phyloP scores from a whole-genome alignment of 2,888 invertebrate species.

The Blera fallax region DNA sequence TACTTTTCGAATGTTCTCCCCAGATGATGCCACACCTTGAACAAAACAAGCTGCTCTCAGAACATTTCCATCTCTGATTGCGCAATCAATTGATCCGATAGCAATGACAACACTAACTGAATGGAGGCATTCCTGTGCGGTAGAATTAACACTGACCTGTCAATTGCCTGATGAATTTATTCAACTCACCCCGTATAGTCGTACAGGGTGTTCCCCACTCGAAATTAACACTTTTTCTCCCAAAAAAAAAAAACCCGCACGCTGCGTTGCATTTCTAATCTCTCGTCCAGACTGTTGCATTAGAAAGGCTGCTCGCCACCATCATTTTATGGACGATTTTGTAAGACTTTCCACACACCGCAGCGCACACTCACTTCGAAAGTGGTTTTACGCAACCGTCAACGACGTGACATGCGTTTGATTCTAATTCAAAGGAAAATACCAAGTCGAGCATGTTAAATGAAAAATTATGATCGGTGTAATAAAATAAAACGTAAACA shows the following conservation, averaged over 20 bases:
- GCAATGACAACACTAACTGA: not conserved
- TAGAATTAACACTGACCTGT: constrained; percentile 13
- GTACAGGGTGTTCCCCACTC: not conserved
- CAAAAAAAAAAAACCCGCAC: not conserved
- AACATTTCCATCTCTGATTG: not conserved
- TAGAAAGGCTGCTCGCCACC: constrained; percentile 1
- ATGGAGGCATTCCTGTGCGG: constrained; percentile 6
- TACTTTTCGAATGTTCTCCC: constrained; percentile 1
- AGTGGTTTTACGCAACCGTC: constrained; percentile 33
- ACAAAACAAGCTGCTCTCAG: too few relatives aligned
- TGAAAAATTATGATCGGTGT: constrained; percentile 32
- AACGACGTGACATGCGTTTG: not conserved
- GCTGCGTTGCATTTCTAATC: not conserved
- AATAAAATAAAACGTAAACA: constrained; percentile 35
- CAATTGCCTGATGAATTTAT: constrained; percentile 17
- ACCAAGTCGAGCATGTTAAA: constrained; percentile 9
- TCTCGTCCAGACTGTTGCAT: not conserved
- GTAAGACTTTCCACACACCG: not conserved
- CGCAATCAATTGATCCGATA: not conserved
- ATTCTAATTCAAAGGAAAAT: constrained; percentile 13
- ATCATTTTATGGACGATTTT: too few relatives aligned
- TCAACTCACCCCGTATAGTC: not conserved
- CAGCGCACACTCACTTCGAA: not conserved
- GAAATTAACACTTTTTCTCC: constrained; percentile 14
- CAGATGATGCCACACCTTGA: not conserved